Evolutionary conservation across 2,113 vertebrate species (phyloP).

Genomic region (Speoplatyrhinus poulsoni): DNA sequence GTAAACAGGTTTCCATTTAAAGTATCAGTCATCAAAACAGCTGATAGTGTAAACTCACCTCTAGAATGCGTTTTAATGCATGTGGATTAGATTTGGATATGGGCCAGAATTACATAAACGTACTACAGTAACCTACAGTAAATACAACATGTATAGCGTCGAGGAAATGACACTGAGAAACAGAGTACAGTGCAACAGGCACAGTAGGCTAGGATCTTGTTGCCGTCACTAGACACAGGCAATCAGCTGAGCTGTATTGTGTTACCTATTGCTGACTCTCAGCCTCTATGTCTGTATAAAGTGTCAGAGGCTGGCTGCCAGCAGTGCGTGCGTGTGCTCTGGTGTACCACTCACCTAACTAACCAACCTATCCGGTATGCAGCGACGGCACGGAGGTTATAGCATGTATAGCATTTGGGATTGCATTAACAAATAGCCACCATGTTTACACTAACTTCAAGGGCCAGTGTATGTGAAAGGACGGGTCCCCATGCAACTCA

Average conservation of each 20-base stretch:
- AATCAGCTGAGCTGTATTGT: slow-evolving; percentile 61
- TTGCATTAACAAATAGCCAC: no score
- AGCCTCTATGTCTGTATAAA: slow-evolving; percentile 31
- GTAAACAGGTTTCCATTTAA: slow-evolving; percentile 62
- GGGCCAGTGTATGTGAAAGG: no score
- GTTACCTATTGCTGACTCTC: slow-evolving; percentile 60
- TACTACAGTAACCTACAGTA: background rate
- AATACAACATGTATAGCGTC: background rate
- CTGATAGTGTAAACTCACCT: slow-evolving; percentile 29
- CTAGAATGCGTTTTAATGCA: background rate
- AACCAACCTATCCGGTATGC: no score
- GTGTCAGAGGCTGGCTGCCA: slow-evolving; percentile 29
- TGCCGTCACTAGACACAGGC: slow-evolving; percentile 42
- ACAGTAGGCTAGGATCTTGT: background rate
- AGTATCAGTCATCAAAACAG: slow-evolving; percentile 42
- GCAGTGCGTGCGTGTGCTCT: background rate
- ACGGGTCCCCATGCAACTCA: no score
- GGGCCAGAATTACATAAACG: background rate
- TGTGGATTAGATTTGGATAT: no score
- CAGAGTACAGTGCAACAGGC: background rate
- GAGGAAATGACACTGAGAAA: slow-evolving; percentile 5
- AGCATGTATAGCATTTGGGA: no score
- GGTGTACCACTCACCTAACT: background rate
- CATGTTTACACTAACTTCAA: no score
- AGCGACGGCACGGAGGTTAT: no score